These are phyloP conservation scores for Tenthredo notha DNA, from an alignment of 2,888 invertebrate genomes.

Conservation along the genomic window DNA sequence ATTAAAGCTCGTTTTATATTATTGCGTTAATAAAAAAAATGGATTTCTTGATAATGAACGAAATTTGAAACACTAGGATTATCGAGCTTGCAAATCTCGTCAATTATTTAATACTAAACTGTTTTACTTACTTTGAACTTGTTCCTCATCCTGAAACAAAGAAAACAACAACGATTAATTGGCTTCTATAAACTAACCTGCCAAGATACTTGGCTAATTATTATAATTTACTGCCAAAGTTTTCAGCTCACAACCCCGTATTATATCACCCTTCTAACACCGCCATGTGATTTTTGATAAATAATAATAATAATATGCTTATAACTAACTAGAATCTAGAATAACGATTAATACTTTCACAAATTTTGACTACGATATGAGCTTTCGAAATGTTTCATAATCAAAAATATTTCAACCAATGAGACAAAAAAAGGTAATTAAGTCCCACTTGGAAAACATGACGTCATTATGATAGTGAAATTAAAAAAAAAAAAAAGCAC, in stretches of 20 bases:
- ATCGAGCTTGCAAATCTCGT: not conserved
- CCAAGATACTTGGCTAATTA: constrained; percentile 11
- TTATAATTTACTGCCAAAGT: constrained; percentile 11
- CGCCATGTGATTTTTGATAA: not conserved
- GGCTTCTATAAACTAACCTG: constrained; percentile 1
- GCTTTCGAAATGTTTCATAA: not conserved
- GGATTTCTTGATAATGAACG: not conserved
- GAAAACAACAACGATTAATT: constrained; percentile 42
- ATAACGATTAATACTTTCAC: not conserved
- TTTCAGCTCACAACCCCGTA: constrained; percentile 9
- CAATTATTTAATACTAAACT: constrained; percentile 41
- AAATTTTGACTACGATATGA: not conserved
- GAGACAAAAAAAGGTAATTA: too few species aligned
- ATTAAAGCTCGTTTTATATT: too few species aligned
- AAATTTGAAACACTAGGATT: not conserved
- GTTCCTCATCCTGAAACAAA: constrained; percentile 74
- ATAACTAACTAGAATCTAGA: not conserved
- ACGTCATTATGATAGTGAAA: not conserved
- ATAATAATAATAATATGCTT: not conserved
- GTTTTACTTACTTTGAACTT: constrained; percentile 71
- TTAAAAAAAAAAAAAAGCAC: not conserved
- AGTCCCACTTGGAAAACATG: not conserved
- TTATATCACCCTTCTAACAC: not conserved
- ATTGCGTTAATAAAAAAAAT: too few species aligned
- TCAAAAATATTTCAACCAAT: not conserved